phyloP scores from a whole-genome alignment of 1,140 invertebrate species.

The Lithobius niger region DNA sequence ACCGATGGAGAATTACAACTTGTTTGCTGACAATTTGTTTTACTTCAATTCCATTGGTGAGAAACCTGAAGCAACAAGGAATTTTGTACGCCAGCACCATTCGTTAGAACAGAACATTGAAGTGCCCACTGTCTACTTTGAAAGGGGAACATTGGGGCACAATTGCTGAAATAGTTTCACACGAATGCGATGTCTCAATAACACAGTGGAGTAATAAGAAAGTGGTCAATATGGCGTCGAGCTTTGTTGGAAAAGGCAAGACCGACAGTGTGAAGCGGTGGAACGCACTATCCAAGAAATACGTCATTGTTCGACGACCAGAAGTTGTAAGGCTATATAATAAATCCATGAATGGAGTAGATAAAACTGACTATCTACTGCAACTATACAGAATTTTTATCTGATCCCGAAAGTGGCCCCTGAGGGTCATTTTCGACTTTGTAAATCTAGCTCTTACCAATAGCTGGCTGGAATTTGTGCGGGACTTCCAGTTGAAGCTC shows the following conservation, averaged over 20 bases:
- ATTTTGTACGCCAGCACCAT: not conserved
- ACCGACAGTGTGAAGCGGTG: conserved; percentile 9
- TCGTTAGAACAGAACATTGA: not conserved
- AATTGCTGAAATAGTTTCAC: not conserved
- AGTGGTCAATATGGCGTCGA: not conserved
- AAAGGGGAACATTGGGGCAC: too few species aligned
- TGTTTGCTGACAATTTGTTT: not conserved
- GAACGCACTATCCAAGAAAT: conserved; percentile 19
- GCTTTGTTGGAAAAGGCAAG: not conserved
- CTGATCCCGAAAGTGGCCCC: conserved; percentile 25
- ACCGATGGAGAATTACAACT: not conserved
- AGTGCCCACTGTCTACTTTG: too few species aligned
- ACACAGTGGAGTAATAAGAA: not conserved
- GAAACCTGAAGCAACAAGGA: not conserved
- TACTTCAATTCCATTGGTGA: not conserved
- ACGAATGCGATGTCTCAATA: not conserved
- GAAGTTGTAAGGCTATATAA: conserved; percentile 29
- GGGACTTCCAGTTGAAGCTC: conserved; percentile 12
- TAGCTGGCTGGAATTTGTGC: conserved; percentile 23
- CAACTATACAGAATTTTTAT: conserved; percentile 21
- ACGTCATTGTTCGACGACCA: conserved; percentile 25
- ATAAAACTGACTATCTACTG: conserved; percentile 23
- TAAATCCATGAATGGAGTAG: conserved; percentile 30
- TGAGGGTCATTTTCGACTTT: conserved; percentile 23
- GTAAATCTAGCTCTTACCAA: conserved; percentile 24